Base-by-base conservation (phyloP, 2,888 invertebrate species). In the Lingula anatina region DNA sequence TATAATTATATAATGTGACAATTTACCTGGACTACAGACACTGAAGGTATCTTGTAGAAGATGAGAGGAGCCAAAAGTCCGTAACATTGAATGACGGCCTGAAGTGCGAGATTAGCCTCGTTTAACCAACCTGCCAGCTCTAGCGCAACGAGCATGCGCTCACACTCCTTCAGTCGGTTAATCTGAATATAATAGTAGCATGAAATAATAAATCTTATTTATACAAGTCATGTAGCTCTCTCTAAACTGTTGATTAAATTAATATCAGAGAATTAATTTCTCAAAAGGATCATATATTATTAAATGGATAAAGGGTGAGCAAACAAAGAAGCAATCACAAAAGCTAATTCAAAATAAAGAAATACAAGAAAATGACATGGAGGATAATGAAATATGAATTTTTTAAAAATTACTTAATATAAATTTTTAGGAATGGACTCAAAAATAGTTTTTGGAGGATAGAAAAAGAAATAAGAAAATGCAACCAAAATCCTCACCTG, bases 101-200 rank as follows among this genome's bases (percentile, higher is more conserved):
- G 76, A 40, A 76, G 57, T 2, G 72, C 71, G 39, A 68, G 57
- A 54, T 64, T 69, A 20, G 71, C 63, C 49, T 76, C 76, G 55
- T 76, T 75, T 45, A 77, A 56, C 75, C 75, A 75, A 27, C 73
- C 71, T 20, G 73, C 69, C 49, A 76, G 47, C 56, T 76, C 74
- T 28, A 76, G 55, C 9, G 71, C 73, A 3, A 76, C 68, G 49
- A 77, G 46, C 65, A 73, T 59, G 57, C 64, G 64, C 64, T 75
- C 75, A 65, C 77, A 77, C 54, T 73, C 66, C 15, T 46, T 37
- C 36, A 77, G 61, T n/a, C 76, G 57, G 26, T 55, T 59, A 27
- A 69, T 62, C 73, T 75, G 61, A 12, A 57, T 55, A 27, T n/a
- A 18, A 7, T 7, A 39, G 39, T 15, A 12, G 31, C 9, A 9